These are phyloP conservation scores for Amblyopsis hoosieri DNA, from an alignment of 2,797 vertebrate species.

Conservation along the genomic window DNA sequence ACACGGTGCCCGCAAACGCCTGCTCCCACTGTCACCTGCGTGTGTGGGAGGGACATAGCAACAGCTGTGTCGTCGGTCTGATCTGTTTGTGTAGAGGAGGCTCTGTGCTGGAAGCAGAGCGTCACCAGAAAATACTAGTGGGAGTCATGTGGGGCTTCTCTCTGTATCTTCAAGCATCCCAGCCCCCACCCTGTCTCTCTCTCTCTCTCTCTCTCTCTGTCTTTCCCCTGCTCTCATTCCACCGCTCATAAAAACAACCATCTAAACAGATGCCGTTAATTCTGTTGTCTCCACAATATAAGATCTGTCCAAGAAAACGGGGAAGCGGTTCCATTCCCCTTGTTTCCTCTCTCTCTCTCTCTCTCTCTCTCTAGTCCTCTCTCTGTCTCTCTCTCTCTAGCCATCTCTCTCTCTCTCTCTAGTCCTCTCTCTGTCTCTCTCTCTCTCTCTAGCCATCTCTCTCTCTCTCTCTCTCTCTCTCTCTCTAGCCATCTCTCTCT, in stretches of 20 bases:
- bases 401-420: background rate
- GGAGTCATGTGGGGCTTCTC: constrained; percentile 33
- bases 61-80: background rate
- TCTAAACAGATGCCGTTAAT: constrained; percentile 64
- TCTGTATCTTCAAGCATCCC: constrained; percentile 6
- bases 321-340: background rate
- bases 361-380: background rate
- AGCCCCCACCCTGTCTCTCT: background rate
- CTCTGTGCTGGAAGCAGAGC: constrained; percentile 43
- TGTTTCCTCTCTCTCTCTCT: background rate
- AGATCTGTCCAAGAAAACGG: constrained; percentile 30
- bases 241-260: constrained; percentile 40
- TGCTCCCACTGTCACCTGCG: background rate
- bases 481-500: background rate
- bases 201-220: constrained; percentile 3
- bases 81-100: constrained; percentile 10
- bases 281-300: constrained; percentile 49
- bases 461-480: background rate
- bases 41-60: background rate
- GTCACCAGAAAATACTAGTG: constrained; percentile 29
- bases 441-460: background rate
- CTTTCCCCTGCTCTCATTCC: constrained; percentile 13
- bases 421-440: background rate
- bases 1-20: background rate
- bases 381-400: too few relatives aligned